Conservation (phyloP, 2,888 invertebrate species). For the Autographa gamma region DNA sequence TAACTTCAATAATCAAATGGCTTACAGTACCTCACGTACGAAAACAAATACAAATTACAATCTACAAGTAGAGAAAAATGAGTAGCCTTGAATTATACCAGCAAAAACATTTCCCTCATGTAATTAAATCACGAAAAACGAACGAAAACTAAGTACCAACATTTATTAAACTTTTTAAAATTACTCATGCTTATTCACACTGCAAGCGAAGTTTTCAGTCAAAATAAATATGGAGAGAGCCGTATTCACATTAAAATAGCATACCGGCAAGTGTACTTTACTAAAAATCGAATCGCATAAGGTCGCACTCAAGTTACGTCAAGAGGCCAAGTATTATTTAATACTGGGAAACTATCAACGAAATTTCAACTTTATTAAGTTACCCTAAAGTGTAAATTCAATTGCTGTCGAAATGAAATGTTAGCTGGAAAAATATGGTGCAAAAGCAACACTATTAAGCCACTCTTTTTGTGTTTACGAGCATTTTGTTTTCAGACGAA, state of each 20-base stretch:
- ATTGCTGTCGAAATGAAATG: conserved; percentile 1
- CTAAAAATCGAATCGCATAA: conserved; percentile 51
- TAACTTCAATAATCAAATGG: no score
- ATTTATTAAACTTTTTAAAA: conserved; percentile 13
- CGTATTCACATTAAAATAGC: conserved; percentile 32
- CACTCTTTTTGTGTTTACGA: conserved; percentile 43
- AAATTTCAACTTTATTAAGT: conserved; percentile 19
- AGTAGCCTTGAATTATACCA: not conserved
- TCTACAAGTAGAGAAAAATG: not conserved
- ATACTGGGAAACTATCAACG: conserved; percentile 15
- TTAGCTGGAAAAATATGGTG: conserved; percentile 36
- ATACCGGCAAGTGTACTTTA: conserved; percentile 35
- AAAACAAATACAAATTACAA: not conserved
- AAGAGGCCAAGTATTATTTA: conserved; percentile 48
- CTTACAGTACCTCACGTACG: no score
- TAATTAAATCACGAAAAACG: conserved; percentile 6
- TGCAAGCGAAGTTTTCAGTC: conserved; percentile 14
- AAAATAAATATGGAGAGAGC: conserved; percentile 20
- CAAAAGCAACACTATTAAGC: conserved; percentile 40
- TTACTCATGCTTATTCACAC: conserved; percentile 8
- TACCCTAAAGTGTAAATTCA: conserved; percentile 13
- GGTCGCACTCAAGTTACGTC: conserved; percentile 28
- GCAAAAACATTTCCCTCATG: not conserved
- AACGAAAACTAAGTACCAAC: conserved; percentile 3
- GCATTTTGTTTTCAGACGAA: conserved; percentile 38